Percentiles rank a stretch among this genome's conserved stretches.
Evolutionary conservation across 2,113 vertebrate species (phyloP).

Genomic region (Percina caprodes): DNA sequence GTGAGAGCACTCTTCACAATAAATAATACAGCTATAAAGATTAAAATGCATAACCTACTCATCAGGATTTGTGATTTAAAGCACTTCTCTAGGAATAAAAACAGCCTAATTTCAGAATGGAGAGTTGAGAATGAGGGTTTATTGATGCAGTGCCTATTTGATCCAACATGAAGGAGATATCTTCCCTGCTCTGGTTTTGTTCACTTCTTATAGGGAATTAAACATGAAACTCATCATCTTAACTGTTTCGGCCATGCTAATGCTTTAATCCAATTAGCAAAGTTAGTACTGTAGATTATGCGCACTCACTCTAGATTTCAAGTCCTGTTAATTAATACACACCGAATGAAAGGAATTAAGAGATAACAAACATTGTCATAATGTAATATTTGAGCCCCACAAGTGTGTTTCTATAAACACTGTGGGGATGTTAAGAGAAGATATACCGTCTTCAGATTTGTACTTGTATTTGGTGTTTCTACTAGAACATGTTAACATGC

Average conservation of each 20-base stretch:
- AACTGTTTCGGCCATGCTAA: constrained; percentile 31
- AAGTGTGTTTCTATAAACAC: not conserved
- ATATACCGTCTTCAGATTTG: too few species aligned
- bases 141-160: constrained; percentile 53
- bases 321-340: constrained; percentile 2
- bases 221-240: constrained; percentile 29
- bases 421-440: not conserved
- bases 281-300: constrained; percentile 41
- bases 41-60: constrained; percentile 56
- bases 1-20: constrained; percentile 53
- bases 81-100: constrained; percentile 54
- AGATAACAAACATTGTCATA: constrained; percentile 14
- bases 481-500: too few species aligned
- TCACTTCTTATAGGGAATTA: constrained; percentile 18
- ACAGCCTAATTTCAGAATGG: constrained; percentile 47
- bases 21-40: constrained; percentile 62
- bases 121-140: constrained; percentile 10
- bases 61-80: constrained; percentile 67
- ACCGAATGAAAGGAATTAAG: not conserved
- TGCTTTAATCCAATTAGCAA: constrained; percentile 46
- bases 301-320: constrained; percentile 8
- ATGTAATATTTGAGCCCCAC: not conserved
- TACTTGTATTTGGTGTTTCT: too few species aligned
- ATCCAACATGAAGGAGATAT: constrained; percentile 42
- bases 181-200: not conserved